Evolutionary conservation across 2,888 invertebrate genomes (phyloP).

Genomic region (Formica aserva): DNA sequence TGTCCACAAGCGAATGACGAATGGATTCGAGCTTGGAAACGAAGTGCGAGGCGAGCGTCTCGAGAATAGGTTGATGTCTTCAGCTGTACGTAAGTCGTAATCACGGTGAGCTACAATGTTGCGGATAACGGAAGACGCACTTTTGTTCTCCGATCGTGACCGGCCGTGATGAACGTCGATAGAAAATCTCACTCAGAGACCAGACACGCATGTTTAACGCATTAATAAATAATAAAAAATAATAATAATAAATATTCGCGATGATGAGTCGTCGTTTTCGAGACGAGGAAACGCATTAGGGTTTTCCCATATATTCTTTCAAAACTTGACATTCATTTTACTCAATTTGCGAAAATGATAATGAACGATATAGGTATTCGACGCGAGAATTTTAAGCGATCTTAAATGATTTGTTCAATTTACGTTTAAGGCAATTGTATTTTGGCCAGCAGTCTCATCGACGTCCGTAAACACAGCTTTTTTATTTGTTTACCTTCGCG

Average conservation of each 20-base stretch:
- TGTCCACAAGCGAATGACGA: slow-evolving; percentile 63
- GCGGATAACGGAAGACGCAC: slow-evolving; percentile 65
- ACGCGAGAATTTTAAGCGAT: not conserved
- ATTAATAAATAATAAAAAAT: slow-evolving; percentile 53
- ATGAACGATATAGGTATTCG: not conserved
- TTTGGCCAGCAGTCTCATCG: slow-evolving; percentile 5
- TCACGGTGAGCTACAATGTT: slow-evolving; percentile 47
- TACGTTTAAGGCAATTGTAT: not conserved
- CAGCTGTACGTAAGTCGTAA: slow-evolving; percentile 56
- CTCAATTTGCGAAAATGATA: slow-evolving; percentile 7
- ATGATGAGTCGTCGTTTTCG: slow-evolving; percentile 28
- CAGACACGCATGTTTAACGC: slow-evolving; percentile 52
- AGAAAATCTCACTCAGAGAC: slow-evolving; percentile 43
- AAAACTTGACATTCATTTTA: slow-evolving; percentile 10
- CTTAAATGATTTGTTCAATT: not conserved
- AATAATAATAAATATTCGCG: slow-evolving; percentile 10
- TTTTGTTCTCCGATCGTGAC: slow-evolving; percentile 61
- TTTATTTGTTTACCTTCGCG: slow-evolving; percentile 11
- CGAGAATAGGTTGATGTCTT: slow-evolving; percentile 63
- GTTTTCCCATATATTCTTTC: not conserved
- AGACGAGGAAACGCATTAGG: not conserved
- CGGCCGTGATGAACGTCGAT: slow-evolving; percentile 45
- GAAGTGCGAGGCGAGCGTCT: slow-evolving; percentile 56
- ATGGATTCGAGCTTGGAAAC: slow-evolving; percentile 62
- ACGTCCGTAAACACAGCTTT: slow-evolving; percentile 2